Conservation (phyloP, 1,140 invertebrate genomes). For the Bombus fervidus region DNA sequence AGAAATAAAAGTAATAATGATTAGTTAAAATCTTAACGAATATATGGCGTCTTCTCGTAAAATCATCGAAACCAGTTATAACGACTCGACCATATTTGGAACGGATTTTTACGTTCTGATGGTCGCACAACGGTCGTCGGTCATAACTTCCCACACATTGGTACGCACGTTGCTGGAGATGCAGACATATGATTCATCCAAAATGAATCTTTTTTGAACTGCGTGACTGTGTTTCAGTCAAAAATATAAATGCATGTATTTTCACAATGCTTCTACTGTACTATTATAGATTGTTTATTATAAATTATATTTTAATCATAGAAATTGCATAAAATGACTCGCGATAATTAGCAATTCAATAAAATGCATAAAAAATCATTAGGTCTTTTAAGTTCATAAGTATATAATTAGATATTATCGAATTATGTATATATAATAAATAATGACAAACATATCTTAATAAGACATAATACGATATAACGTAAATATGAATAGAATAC, state of each 20-base stretch:
- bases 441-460: neutral
- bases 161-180: conserved; percentile 46
- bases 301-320: neutral
- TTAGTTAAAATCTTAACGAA: conserved; percentile 24
- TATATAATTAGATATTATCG: neutral
- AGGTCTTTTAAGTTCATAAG: neutral
- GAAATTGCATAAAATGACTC: neutral
- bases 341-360: neutral
- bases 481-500: neutral
- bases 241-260: neutral
- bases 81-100: conserved; percentile 69
- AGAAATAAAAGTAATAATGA: conserved; percentile 2
- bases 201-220: conserved; percentile 59
- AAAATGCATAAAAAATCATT: neutral
- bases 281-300: neutral
- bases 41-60: neutral
- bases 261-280: neutral
- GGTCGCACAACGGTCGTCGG: conserved; percentile 59
- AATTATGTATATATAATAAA: neutral
- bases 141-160: conserved; percentile 62
- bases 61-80: conserved; percentile 65
- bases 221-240: conserved; percentile 31
- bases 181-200: conserved; percentile 70
- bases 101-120: conserved; percentile 51
- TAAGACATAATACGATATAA: neutral